Evolutionary conservation across 2,888 invertebrate genomes (phyloP).

Genomic region (Schizaphis graminum): DNA sequence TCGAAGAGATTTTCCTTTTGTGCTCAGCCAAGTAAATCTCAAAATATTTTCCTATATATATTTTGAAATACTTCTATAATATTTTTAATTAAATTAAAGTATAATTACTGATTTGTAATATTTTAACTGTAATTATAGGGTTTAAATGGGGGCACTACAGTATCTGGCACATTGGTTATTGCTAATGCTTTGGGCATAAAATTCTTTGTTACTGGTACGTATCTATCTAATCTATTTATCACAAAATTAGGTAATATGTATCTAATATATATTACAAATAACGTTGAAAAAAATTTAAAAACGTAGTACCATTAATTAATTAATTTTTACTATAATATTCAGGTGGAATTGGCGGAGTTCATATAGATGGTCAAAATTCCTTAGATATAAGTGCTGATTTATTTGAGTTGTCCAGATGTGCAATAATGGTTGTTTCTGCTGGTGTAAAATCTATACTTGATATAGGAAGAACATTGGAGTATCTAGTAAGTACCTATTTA

Average conservation of each 20-base stretch:
- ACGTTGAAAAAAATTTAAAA: constrained; percentile 72
- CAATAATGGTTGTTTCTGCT: constrained; percentile 92
- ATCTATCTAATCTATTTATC: neutral
- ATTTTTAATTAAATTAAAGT: constrained; percentile 64
- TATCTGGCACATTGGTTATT: constrained; percentile 91
- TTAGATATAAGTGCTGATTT: constrained; percentile 97
- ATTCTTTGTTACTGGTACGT: constrained; percentile 90
- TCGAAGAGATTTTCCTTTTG: constrained; percentile 85
- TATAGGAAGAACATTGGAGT: constrained; percentile 93
- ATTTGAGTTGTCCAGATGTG: constrained; percentile 87
- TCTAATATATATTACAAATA: neutral
- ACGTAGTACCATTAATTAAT: constrained; percentile 70
- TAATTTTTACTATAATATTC: neutral
- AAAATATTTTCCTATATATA: constrained; percentile 67
- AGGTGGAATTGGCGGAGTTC: constrained; percentile 91
- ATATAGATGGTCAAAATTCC: constrained; percentile 86
- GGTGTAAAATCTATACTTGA: constrained; percentile 98
- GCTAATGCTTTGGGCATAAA: constrained; percentile 86
- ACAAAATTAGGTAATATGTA: neutral
- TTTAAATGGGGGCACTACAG: constrained; percentile 93
- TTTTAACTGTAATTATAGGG: constrained; percentile 70
- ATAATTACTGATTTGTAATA: neutral
- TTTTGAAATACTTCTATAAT: neutral
- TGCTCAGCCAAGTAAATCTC: constrained; percentile 75
- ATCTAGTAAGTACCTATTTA: constrained; percentile 78